These are phyloP conservation scores for Heliconius aoede DNA, from an alignment of 2,888 invertebrate genomes.

Conservation along the genomic window DNA sequence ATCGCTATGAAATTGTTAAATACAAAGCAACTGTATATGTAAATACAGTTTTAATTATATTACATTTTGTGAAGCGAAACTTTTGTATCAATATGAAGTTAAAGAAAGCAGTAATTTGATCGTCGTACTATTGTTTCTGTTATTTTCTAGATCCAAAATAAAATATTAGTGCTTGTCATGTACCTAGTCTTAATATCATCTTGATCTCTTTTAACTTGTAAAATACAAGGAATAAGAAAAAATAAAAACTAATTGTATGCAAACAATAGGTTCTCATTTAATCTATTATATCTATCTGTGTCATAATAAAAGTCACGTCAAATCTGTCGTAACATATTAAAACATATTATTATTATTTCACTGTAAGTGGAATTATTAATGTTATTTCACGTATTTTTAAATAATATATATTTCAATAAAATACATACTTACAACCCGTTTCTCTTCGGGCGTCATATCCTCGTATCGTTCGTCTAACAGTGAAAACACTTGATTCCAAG, in stretches of 20 bases:
- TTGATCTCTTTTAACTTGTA: no score
- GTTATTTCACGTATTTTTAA: background rate
- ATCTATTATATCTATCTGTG: background rate
- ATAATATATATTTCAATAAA: background rate
- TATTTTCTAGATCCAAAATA: no score
- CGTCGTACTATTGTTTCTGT: no score
- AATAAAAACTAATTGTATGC: background rate
- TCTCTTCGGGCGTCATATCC: conserved; percentile 64
- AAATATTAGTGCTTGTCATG: no score
- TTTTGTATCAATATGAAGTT: no score
- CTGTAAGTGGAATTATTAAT: background rate
- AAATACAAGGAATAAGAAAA: no score
- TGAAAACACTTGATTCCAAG: conserved; percentile 74
- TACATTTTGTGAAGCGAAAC: background rate
- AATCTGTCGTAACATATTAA: background rate
- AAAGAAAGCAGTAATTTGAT: no score
- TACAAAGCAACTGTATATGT: background rate
- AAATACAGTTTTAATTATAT: background rate
- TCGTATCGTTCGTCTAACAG: conserved; percentile 66
- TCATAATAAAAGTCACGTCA: background rate
- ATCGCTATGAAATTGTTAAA: no score
- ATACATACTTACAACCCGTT: conserved; percentile 62
- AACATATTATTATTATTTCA: background rate
- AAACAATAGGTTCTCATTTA: background rate
- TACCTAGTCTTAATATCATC: no score